Percentiles rank a stretch among this genome's conserved stretches.
Conservation (phyloP, 30 jellyfish, hydroid and myxozoan genomes). For the Cassiopea andromeda region DNA sequence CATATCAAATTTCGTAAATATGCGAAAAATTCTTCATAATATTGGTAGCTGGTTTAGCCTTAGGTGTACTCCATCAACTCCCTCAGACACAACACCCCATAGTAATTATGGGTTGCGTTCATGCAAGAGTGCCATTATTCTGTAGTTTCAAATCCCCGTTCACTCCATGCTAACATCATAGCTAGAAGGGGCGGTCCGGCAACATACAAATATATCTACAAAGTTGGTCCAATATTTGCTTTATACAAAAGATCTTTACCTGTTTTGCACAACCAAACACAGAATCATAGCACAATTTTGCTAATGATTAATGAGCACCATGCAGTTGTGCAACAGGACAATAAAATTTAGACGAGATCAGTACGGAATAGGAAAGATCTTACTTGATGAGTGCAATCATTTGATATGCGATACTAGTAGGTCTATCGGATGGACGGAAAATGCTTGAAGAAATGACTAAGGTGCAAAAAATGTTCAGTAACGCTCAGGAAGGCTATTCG, state of each 20-base stretch:
- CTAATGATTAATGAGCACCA: background rate
- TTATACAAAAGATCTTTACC: background rate
- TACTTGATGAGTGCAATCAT: no score
- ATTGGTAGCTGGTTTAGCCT: slow-evolving; percentile 17
- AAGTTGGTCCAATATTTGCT: slow-evolving; percentile 10
- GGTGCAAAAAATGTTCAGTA: no score
- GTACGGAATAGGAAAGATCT: no score
- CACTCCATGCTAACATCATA: background rate
- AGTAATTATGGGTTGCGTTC: no score
- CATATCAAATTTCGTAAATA: background rate
- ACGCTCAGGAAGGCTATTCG: no score
- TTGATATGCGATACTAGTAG: no score
- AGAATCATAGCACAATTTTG: background rate
- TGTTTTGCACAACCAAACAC: background rate
- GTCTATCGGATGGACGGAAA: no score
- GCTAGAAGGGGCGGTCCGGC: background rate
- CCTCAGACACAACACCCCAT: no score
- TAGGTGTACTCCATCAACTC: background rate
- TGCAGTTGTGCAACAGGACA: background rate
- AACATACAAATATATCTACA: background rate
- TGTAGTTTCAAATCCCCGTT: background rate
- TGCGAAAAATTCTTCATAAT: background rate
- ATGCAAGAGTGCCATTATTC: no score
- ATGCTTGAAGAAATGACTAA: no score
- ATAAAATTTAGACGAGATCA: no score